Evolutionary conservation across 2,797 vertebrate species (phyloP), one percentile per base, ranked within the genome.

Genomic region (Melanotaenia nigrans): DNA sequence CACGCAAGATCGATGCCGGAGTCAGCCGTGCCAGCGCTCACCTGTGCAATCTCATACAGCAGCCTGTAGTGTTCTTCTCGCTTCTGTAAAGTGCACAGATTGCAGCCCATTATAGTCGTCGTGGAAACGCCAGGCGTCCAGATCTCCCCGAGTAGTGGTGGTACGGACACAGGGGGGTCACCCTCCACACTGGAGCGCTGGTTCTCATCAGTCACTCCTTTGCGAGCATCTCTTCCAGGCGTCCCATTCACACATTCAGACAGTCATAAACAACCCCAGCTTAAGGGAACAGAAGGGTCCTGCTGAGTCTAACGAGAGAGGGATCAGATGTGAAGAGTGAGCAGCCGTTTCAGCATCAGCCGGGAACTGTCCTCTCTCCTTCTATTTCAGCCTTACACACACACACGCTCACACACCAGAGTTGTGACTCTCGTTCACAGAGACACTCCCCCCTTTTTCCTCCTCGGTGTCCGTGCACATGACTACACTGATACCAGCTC

Each of bases 61-160:
- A 99, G 96, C 96, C 97, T 98, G 95, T 99, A 99, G 95, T 97
- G 97, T 87, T 99, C 97, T 90, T 99, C 97, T 94, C 96, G 95
- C 94, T 99, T 99, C 95, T 97, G 97, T 93, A 99, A 96, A 95
- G 96, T 96, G 95, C 97, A 99, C 93, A 99, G 94, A 97, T 97
- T 99, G 96, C 97, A 99, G 95, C 97, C 97, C 97, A 99, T 99
- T 95, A 94, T 97, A 96, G 94, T 92, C 84, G 93, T 94, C 90
- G 93, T 92, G 89, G 87, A 88, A 90, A 91, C 82, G 79, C 90
- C 87, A 83, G 87, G 86, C 89, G 91, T 91, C 90, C 90, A 82
- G 79, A 90, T 86, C 87, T 93, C 92, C 93, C 93, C 94, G 91
- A 89, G 94, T 87, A 93, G 94, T 90, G 88, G 93, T 89, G 90